Conservation (phyloP, 2,113 vertebrate species). For the Cheilinus undulatus region DNA sequence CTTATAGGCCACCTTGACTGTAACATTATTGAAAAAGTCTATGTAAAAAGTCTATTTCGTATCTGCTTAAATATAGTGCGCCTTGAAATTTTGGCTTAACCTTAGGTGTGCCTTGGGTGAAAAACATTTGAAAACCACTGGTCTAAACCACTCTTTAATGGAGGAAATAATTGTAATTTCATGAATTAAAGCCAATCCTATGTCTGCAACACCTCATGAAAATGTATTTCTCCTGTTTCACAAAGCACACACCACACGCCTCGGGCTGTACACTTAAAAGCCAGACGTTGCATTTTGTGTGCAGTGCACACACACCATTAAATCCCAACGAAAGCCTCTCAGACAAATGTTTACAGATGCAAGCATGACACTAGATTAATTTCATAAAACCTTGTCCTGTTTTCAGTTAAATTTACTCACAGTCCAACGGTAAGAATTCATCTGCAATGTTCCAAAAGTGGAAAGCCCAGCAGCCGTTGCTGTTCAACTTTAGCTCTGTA, state of each 20-base stretch:
- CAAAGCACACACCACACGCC: constrained; percentile 2
- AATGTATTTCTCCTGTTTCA: constrained; percentile 41
- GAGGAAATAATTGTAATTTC: constrained; percentile 14
- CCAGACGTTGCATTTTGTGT: no score
- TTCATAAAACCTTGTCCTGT: not conserved
- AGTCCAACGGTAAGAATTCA: not conserved
- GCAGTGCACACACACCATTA: constrained; percentile 18
- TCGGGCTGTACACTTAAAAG: no score
- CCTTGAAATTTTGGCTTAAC: no score
- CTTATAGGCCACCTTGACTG: no score
- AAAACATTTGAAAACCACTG: no score
- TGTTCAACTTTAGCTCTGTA: constrained; percentile 33
- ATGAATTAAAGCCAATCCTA: constrained; percentile 16
- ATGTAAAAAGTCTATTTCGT: no score
- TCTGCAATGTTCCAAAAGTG: not conserved
- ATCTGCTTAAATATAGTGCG: no score
- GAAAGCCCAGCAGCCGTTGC: constrained; percentile 10
- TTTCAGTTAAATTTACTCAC: not conserved
- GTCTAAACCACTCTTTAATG: not conserved
- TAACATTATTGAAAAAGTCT: no score
- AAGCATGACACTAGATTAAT: not conserved
- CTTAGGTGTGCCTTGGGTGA: no score
- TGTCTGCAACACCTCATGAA: constrained; percentile 17
- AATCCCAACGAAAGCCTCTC: not conserved
- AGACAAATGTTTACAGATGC: not conserved